Base-by-base conservation (phyloP, 2,888 invertebrate genomes). In the Noctua janthina region DNA sequence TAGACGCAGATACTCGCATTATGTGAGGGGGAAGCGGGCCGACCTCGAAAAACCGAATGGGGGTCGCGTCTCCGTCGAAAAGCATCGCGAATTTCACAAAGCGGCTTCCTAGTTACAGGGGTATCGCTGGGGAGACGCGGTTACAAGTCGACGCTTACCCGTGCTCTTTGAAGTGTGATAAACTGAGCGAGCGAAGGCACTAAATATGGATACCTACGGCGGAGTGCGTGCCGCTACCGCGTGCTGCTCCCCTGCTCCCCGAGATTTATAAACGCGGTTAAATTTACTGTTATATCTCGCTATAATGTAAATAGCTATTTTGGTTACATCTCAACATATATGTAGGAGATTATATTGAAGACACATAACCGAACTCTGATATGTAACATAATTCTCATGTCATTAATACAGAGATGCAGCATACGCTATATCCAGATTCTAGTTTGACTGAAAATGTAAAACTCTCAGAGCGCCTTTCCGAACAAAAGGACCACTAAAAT, bases 31-130 rank as follows among this genome's bases (percentile, higher is more conserved):
- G 93, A 90, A 91, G 90, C 89, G 92, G 91, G 90, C 92, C 94
- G 95, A 95, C 96, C 95, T 96, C 96, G 95, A 96, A 96, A 96
- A 96, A 95, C 96, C 95, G 92, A 95, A 95, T 93, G 93, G 94
- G 95, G 95, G 94, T 93, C 94, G 93, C 90, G 90, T 92, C 91
- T 92, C 90, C 92, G 93, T 94, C 94, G 93, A 94, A 94, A 94
- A 94, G 95, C 95, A 94, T 94, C 94, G 95, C 94, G 94, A 96
- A 96, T 94, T 96, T 95, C 95, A 95, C 96, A 95, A 95, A 96
- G 96, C 93, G 91, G 93, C 96, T 95, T 96, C 95, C 94, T 94
- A 94, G 95, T 95, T 95, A 95, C 94, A 91, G 93, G 91, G 90
- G 91, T 89, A 92, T 92, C 92, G 91, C 86, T 91, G 89, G 95